phyloP scores from a whole-genome alignment of 2,113 vertebrate species.

The Cryptomyrus ogoouensis region DNA sequence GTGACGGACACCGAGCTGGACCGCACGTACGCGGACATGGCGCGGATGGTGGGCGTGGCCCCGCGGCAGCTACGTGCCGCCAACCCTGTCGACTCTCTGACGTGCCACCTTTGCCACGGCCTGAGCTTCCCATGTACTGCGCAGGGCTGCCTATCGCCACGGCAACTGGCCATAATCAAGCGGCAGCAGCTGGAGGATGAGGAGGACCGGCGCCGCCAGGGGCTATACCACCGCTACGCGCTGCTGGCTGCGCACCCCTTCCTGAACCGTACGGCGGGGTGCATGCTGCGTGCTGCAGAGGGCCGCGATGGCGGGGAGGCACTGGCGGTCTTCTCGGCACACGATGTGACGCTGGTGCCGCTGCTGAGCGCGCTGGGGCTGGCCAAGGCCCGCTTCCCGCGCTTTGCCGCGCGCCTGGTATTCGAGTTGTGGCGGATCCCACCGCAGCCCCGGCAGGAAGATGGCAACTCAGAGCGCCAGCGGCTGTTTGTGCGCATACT shows the following conservation, averaged over 20 bases:
- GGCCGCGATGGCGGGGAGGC: conserved; percentile 58
- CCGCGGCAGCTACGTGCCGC: conserved; percentile 80
- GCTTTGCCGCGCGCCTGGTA: conserved; percentile 87
- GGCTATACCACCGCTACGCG: conserved; percentile 78
- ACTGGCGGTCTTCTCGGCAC: conserved; percentile 83
- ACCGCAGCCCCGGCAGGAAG: neutral
- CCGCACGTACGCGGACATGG: conserved; percentile 78
- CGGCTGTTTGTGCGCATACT: conserved; percentile 75
- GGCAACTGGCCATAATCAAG: conserved; percentile 85
- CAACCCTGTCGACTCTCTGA: conserved; percentile 86
- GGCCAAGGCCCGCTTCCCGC: conserved; percentile 77
- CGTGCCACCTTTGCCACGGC: conserved; percentile 89
- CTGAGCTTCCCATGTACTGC: conserved; percentile 78
- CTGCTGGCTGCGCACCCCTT: conserved; percentile 82
- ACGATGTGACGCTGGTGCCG: conserved; percentile 89
- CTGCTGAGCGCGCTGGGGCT: conserved; percentile 88
- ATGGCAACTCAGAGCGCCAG: neutral
- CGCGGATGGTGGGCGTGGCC: conserved; percentile 72
- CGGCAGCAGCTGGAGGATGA: conserved; percentile 87
- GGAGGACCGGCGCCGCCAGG: conserved; percentile 69
- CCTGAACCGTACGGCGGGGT: conserved; percentile 75
- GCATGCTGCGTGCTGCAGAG: conserved; percentile 67
- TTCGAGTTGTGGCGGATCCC: conserved; percentile 90
- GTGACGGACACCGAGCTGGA: conserved; percentile 73
- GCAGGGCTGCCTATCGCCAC: conserved; percentile 69